phyloP scores from a whole-genome alignment of 2,113 vertebrate genomes.

The Tetrao urogallus region DNA sequence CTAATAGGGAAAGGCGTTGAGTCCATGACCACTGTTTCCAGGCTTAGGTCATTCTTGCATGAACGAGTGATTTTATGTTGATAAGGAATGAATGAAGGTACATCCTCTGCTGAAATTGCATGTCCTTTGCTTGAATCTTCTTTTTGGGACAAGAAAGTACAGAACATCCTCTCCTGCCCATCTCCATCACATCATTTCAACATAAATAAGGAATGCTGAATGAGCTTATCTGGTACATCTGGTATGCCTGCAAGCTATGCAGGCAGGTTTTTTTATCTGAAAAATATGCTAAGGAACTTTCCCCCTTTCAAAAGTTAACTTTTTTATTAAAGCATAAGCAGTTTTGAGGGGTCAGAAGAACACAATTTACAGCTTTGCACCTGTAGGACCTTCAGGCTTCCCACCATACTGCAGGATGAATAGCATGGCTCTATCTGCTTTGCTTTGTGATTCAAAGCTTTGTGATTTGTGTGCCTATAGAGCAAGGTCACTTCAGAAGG shows the following conservation, averaged over 20 bases:
- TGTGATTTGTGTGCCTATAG: neutral
- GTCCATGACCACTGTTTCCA: neutral
- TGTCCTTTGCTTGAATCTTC: neutral
- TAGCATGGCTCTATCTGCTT: neutral
- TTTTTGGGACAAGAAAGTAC: neutral
- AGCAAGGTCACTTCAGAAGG: slow-evolving; percentile 6
- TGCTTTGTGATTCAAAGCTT: neutral
- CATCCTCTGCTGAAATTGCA: slow-evolving; percentile 9
- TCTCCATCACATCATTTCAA: neutral
- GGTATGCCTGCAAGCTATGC: neutral
- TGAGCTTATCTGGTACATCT: slow-evolving; percentile 20
- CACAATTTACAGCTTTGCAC: neutral
- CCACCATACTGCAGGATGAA: neutral
- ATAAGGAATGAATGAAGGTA: neutral
- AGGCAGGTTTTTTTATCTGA: neutral
- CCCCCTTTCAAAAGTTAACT: neutral
- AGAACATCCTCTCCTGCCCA: neutral
- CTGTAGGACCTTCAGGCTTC: neutral
- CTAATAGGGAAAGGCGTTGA: neutral
- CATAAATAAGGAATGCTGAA: neutral
- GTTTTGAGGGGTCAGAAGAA: neutral
- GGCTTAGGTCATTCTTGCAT: neutral
- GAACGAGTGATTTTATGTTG: neutral
- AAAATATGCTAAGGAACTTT: neutral
- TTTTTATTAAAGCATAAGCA: neutral